Percentiles rank a stretch among this genome's conserved stretches.
Evolutionary conservation across 2,113 vertebrate species (phyloP).

Genomic region (Oryzias curvinotus): DNA sequence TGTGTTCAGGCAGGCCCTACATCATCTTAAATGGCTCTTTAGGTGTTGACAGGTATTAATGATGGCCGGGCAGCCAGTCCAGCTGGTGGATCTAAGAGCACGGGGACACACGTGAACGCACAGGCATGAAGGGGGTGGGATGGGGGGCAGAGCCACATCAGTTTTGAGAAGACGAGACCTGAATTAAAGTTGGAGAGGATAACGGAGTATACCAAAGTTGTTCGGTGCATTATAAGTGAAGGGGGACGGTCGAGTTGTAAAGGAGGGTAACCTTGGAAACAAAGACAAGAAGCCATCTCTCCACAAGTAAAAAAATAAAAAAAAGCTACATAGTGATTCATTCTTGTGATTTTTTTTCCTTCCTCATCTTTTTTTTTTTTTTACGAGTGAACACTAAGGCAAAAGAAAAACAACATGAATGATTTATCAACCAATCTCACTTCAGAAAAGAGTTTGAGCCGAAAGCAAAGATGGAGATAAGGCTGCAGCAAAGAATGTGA

Average conservation of each 20-base stretch:
- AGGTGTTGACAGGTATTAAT: constrained; percentile 82
- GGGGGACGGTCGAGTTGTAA: constrained; percentile 5
- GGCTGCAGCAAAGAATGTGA: constrained; percentile 21
- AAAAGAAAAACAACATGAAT: constrained; percentile 77
- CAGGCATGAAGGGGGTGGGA: constrained; percentile 33
- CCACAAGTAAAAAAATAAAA: constrained; percentile 14
- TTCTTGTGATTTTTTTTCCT: constrained; percentile 39
- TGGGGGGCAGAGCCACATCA: constrained; percentile 44
- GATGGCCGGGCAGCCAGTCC: constrained; percentile 68
- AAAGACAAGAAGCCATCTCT: constrained; percentile 18
- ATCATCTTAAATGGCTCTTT: constrained; percentile 85
- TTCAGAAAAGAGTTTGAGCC: constrained; percentile 23
- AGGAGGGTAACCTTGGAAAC: constrained; percentile 28
- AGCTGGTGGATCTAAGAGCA: constrained; percentile 74
- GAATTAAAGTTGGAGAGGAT: constrained; percentile 1
- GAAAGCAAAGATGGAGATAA: constrained; percentile 36
- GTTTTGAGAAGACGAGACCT: constrained; percentile 19
- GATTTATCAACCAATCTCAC: constrained; percentile 73
- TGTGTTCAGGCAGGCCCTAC: constrained; percentile 76
- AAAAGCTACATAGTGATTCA: constrained; percentile 52
- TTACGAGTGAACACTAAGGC: constrained; percentile 41
- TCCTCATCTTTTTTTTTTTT: constrained; percentile 33
- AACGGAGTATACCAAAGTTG: constrained; percentile 13
- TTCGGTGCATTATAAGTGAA: not conserved
- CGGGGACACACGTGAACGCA: constrained; percentile 45